Conservation (phyloP, 2,113 vertebrate genomes). For the Sinocyclocheilus grahami region DNA sequence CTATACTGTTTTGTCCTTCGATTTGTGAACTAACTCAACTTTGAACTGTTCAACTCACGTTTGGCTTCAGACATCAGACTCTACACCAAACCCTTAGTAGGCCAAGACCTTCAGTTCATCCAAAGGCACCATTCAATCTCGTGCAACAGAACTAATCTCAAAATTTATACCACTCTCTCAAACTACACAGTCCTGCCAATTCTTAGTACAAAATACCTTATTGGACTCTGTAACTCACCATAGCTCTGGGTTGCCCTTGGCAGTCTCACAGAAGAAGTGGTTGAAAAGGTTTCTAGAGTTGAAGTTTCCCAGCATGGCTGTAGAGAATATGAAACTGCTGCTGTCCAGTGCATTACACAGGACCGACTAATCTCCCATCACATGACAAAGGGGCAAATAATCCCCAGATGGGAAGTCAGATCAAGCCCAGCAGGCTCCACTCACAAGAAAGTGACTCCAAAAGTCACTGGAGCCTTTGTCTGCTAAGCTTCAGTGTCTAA, state of each 20-base stretch:
- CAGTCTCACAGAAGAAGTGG: conserved; percentile 79
- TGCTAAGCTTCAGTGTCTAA: not conserved
- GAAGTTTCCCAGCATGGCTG: conserved; percentile 79
- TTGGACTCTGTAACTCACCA: conserved; percentile 71
- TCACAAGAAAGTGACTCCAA: conserved; percentile 42
- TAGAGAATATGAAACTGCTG: conserved; percentile 65
- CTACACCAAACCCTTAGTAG: conserved; percentile 27
- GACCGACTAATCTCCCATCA: conserved; percentile 76
- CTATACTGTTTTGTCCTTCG: not conserved
- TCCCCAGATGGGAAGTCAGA: conserved; percentile 62
- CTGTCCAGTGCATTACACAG: conserved; percentile 69
- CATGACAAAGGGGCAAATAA: conserved; percentile 77
- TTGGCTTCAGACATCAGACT: conserved; percentile 19
- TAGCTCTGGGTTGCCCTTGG: conserved; percentile 77
- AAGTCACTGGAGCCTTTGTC: not conserved
- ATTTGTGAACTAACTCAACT: not conserved
- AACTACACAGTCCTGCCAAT: conserved; percentile 13
- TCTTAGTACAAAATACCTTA: not conserved
- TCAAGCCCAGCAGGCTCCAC: conserved; percentile 60
- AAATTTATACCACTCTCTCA: conserved; percentile 11
- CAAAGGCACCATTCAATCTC: conserved; percentile 17
- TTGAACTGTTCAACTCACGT: conserved; percentile 16
- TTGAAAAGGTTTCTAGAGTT: conserved; percentile 79
- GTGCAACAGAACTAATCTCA: conserved; percentile 18
- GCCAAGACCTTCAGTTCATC: conserved; percentile 42